Evolutionary conservation across 1,140 invertebrate genomes (phyloP).

Genomic region (Rhopalosiphum padi): DNA sequence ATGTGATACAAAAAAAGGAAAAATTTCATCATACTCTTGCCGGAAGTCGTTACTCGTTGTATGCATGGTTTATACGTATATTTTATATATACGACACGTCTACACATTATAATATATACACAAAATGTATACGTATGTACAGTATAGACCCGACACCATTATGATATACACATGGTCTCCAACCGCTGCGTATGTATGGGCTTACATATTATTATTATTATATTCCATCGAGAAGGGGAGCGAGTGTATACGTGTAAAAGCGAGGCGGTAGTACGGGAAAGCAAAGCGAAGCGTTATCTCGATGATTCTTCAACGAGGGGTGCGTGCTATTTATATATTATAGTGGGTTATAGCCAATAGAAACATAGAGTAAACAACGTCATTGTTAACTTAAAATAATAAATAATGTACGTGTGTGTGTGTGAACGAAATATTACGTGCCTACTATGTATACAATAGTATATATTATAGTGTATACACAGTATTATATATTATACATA

Average conservation of each 20-base stretch:
- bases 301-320: background rate
- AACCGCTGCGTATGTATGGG: background rate
- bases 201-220: background rate
- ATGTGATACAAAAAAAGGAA: background rate
- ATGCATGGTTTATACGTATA: background rate
- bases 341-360: background rate
- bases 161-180: background rate
- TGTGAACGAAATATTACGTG: background rate
- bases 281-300: background rate
- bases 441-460: background rate
- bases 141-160: background rate
- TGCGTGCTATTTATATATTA: background rate
- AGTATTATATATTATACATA: background rate
- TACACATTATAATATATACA: background rate
- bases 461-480: background rate
- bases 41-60: conserved; percentile 33
- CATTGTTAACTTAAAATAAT: background rate
- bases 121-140: background rate
- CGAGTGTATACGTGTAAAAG: background rate
- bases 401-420: background rate
- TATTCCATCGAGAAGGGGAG: background rate
- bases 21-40: conserved; percentile 30
- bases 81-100: background rate
- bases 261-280: background rate
- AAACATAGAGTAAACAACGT: background rate